Evolutionary conservation across 2,888 invertebrate species (phyloP), one percentile per base, ranked within the genome.

Genomic region (Apodemia hepburni): DNA sequence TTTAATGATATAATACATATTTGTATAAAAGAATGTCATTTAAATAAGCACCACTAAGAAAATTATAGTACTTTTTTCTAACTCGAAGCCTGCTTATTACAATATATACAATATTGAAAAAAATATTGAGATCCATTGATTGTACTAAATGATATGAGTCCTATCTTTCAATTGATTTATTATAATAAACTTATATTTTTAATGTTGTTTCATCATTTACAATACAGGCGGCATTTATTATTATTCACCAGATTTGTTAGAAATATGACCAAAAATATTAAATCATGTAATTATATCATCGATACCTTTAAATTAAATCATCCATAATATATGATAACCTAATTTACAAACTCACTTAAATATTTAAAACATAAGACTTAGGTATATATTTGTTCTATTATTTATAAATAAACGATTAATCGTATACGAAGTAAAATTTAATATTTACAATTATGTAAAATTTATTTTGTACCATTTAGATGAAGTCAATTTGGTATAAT

Each of bases 371-470:
- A n/a, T 33, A 33, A 15, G 15, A 38, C 18, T 29, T 17, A 22
- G 1, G 22, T 22, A 27, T 29, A 58, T n/a, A 33, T 58, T 58
- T 35, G 33, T 33, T 58, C 35, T 58, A 33, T 58, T 58, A 58
- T 33, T 58, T 58, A 29, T 58, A 58, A 58, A 15, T 58, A 29
- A 17, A 58, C 57, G 17, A 35, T 29, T 58, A 58, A n/a, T 58
- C 35, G 58, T 58, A 58, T 33, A 58, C 35, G n/a, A 33, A 35
- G 15, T 29, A 29, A 35, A 29, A 38, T n/a, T 58, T 15, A 22
- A 58, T 59, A 59, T 38, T 59, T 59, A 59, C 38, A 59, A 17
- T 8, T 51, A 51, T 51, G 11, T 11, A 9, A 9, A 22, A 12
- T 17, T 8, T 22, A 18, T 22, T 22, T 17, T 51, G 11, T 12